These are phyloP conservation scores for Sarcophaga bullata DNA, from an alignment of 1,140 invertebrate species.

Conservation along the genomic window DNA sequence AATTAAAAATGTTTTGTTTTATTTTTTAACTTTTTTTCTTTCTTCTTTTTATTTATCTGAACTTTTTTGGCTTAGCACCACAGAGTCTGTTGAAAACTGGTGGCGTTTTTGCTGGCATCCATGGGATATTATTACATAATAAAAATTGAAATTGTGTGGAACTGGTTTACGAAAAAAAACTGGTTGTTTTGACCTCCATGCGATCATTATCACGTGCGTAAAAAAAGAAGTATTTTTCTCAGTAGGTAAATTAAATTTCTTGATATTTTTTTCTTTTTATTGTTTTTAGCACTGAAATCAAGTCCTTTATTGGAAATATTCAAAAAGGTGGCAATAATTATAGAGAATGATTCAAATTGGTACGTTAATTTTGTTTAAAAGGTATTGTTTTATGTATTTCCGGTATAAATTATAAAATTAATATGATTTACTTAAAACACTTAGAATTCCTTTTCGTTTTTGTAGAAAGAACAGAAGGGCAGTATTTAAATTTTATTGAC, in stretches of 20 bases:
- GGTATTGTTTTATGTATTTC: too few species aligned
- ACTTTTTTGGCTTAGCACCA: not conserved
- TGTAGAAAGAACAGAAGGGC: too few species aligned
- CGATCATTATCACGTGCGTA: slow-evolving; percentile 9
- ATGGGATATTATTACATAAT: not conserved
- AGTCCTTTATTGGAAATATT: slow-evolving; percentile 5
- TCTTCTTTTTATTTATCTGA: too few species aligned
- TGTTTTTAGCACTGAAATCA: not conserved
- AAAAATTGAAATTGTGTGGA: not conserved
- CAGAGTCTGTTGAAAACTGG: not conserved
- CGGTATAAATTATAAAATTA: too few species aligned
- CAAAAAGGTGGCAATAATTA: too few species aligned
- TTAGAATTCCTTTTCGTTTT: too few species aligned
- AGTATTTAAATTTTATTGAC: too few species aligned
- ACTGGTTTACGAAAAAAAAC: not conserved
- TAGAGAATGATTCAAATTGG: too few species aligned
- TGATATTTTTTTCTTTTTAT: not conserved
- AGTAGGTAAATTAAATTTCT: not conserved
- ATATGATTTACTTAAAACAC: too few species aligned
- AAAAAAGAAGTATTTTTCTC: not conserved
- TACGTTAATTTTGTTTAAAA: too few species aligned
- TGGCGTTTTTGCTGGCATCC: not conserved
- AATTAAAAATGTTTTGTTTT: too few species aligned
- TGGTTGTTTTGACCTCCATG: not conserved
- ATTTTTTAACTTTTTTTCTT: too few species aligned